A percentile compares a stretch with the other conserved stretches of the same genome.
These are phyloP conservation scores for Microcebus murinus DNA, from an alignment of 2,113 vertebrate genomes.

Conservation along the genomic window DNA sequence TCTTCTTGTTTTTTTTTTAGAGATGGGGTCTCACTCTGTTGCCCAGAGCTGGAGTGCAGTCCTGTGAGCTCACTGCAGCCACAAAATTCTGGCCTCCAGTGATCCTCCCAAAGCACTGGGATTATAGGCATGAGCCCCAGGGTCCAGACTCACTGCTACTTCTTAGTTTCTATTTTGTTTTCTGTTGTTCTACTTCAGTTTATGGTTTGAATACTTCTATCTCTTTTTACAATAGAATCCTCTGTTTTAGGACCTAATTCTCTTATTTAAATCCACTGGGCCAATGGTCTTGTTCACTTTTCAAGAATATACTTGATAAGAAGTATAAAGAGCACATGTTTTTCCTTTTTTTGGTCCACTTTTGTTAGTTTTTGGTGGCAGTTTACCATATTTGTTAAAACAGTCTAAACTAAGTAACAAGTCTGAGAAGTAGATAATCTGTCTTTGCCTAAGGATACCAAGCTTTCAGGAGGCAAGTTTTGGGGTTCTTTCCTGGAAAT, in stretches of 20 bases:
- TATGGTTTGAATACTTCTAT: neutral
- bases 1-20: no score
- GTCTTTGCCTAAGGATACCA: neutral
- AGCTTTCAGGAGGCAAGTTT: neutral
- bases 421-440: neutral
- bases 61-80: no score
- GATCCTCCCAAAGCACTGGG: no score
- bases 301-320: conserved; percentile 39
- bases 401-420: conserved; percentile 54
- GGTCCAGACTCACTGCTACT: neutral
- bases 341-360: neutral
- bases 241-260: conserved; percentile 10
- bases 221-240: neutral
- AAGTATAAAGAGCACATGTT: conserved; percentile 12
- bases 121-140: no score
- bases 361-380: conserved; percentile 34
- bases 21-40: no score
- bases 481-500: conserved; percentile 15
- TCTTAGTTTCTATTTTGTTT: conserved; percentile 39
- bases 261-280: conserved; percentile 27
- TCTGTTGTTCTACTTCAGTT: conserved; percentile 10
- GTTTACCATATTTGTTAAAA: conserved; percentile 26
- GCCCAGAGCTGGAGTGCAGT: no score
- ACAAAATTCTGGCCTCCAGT: no score
- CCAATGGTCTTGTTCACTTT: neutral